A percentile compares a stretch with the other conserved stretches of the same genome.
phyloP scores from a whole-genome alignment of 2,797 vertebrate genomes.

The Gallirallus australis region DNA sequence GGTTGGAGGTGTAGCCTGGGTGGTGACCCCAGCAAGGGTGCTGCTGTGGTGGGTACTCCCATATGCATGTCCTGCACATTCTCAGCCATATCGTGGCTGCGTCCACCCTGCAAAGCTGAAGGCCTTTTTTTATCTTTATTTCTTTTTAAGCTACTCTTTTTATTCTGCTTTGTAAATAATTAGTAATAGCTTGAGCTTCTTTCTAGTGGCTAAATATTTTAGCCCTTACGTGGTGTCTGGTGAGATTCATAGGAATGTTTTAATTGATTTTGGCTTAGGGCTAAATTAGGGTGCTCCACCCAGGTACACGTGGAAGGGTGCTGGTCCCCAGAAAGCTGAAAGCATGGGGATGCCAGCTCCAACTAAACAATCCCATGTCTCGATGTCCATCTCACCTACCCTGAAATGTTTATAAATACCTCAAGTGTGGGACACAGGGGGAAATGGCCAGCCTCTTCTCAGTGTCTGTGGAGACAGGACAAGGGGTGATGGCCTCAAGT shows the following conservation, averaged over 20 bases:
- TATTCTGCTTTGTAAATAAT: neutral
- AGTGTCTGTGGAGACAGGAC: too few relatives aligned
- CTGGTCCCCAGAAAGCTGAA: neutral
- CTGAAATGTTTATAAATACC: neutral
- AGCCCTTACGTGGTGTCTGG: neutral
- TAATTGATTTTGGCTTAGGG: neutral
- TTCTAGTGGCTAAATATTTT: neutral
- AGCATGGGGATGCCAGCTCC: neutral
- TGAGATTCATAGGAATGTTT: neutral
- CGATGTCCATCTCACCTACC: neutral
- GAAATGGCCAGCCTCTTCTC: too few relatives aligned
- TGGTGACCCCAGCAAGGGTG: neutral
- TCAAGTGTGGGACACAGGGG: too few relatives aligned
- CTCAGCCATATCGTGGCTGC: rapidly evolving
- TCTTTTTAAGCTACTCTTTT: neutral
- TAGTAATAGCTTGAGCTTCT: neutral
- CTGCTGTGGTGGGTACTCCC: neutral
- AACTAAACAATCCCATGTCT: neutral
- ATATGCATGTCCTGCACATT: neutral
- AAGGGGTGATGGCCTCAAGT: too few relatives aligned
- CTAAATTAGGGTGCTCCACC: neutral
- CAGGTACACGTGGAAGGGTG: rapidly evolving
- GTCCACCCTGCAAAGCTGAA: neutral
- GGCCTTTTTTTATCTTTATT: neutral
- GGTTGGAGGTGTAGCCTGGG: neutral